Evolutionary conservation across 1,140 invertebrate genomes (phyloP), one percentile per base, ranked within the genome.

Genomic region (Ostrea denselamellosa): DNA sequence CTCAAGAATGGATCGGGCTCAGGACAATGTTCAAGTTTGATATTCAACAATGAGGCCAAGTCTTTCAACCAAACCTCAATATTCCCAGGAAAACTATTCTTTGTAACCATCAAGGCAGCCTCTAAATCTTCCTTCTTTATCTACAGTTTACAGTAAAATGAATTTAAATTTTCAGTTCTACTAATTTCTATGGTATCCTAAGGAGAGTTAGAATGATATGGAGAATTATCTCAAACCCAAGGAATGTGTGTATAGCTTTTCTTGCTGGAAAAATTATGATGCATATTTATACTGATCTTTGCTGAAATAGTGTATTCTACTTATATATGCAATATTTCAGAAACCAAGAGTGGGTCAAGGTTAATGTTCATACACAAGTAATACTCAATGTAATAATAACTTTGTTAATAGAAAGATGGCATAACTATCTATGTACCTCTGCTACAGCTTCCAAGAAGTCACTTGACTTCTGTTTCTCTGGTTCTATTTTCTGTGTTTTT

Each of bases 31-130:
- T 94, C 94, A 34, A 95, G 65, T 85, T 94, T 93, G 12, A 94
- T 58, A 88, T 95, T 95, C 1, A 95, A 86, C 65, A 90, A 93
- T 22, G 94, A 94, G n/a, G 93, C 94, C 85, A 95, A 87, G 85
- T 95, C 95, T 90, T 95, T 95, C 10, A 95, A 88, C 95, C 95
- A 95, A n/a, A 95, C 90, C 44, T 93, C 91, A 44, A 93, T 92
- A 85, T 93, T 93, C 8, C 94, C 92, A 62, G 95, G 95, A 90
- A 94, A 95, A 52, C 89, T 92, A 22, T 90, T 88, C 85, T 93
- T 91, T n/a, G 92, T 93, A 87, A 93, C 91, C 1, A 90, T 91
- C 65, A 95, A 82, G n/a, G 93, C 89, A 56, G 90, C 90, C 86
- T 93, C 91, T 83, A 94, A 53, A 58, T 94, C 93, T 77, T 87